A percentile compares a stretch with the other conserved stretches of the same genome.
phyloP scores from a whole-genome alignment of 1,140 invertebrate species.

The Aphis craccivora region DNA sequence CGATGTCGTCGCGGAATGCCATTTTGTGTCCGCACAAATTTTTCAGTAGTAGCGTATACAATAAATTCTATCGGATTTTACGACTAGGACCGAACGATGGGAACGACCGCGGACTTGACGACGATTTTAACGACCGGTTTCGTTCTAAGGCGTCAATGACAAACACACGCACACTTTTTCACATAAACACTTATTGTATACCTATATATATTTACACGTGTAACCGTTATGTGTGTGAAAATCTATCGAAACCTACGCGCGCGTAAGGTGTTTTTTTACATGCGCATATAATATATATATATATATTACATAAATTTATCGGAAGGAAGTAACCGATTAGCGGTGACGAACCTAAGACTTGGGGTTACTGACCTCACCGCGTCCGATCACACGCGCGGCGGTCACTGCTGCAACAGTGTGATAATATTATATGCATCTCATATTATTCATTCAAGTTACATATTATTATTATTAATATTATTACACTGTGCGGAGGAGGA shows the following conservation, averaged over 20 bases:
- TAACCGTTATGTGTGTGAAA: background rate
- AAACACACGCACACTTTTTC: background rate
- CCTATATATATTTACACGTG: no score
- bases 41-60: background rate
- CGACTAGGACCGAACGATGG: background rate
- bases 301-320: background rate
- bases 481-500: background rate
- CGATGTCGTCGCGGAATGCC: background rate
- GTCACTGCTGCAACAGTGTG: background rate
- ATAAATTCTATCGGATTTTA: slow-evolving; percentile 29
- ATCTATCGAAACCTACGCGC: slow-evolving; percentile 19
- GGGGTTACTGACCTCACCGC: slow-evolving; percentile 12
- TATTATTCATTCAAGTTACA: background rate
- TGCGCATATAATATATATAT: background rate
- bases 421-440: background rate
- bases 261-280: background rate
- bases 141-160: background rate
- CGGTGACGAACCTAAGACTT: background rate
- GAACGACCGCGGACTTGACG: background rate
- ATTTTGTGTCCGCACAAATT: background rate
- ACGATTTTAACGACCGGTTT: slow-evolving; percentile 37
- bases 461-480: background rate
- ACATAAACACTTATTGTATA: background rate
- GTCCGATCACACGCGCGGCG: background rate
- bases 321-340: slow-evolving; percentile 38